These are phyloP conservation scores for Cephalopachus bancanus DNA, from an alignment of 2,797 vertebrate genomes.

Conservation along the genomic window DNA sequence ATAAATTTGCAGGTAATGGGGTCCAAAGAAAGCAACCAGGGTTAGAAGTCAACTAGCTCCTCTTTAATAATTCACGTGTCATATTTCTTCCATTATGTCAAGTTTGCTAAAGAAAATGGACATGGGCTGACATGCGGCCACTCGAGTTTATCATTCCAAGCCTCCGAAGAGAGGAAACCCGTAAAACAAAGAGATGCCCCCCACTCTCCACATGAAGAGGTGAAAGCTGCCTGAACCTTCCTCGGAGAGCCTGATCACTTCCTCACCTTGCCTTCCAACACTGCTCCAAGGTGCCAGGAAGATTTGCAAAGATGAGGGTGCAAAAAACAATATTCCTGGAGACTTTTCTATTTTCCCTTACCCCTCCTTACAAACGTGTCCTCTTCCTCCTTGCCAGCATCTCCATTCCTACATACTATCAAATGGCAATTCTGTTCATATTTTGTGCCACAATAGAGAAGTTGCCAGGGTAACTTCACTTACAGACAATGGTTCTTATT, in stretches of 20 bases:
- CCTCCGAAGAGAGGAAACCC: conserved; percentile 53
- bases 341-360: background rate
- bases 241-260: background rate
- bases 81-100: conserved; percentile 89
- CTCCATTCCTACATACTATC: background rate
- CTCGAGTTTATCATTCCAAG: conserved; percentile 84
- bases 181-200: conserved; percentile 22
- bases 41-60: conserved; percentile 90
- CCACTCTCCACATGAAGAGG: background rate
- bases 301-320: accelerated
- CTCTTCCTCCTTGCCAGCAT: background rate
- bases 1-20: conserved; percentile 90
- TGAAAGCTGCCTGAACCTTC: background rate
- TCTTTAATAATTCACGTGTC: conserved; percentile 91
- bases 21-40: conserved; percentile 87
- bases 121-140: conserved; percentile 79
- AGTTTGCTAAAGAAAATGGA: conserved; percentile 88
- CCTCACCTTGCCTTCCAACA: background rate
- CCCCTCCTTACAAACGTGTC: background rate
- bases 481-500: background rate
- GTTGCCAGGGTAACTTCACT: background rate
- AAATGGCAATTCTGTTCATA: background rate
- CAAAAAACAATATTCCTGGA: accelerated
- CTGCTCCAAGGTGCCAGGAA: background rate
- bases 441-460: background rate